Evolutionary conservation across 2,113 vertebrate genomes (phyloP), one percentile per base, ranked within the genome.

Genomic region (Jacana jacana): DNA sequence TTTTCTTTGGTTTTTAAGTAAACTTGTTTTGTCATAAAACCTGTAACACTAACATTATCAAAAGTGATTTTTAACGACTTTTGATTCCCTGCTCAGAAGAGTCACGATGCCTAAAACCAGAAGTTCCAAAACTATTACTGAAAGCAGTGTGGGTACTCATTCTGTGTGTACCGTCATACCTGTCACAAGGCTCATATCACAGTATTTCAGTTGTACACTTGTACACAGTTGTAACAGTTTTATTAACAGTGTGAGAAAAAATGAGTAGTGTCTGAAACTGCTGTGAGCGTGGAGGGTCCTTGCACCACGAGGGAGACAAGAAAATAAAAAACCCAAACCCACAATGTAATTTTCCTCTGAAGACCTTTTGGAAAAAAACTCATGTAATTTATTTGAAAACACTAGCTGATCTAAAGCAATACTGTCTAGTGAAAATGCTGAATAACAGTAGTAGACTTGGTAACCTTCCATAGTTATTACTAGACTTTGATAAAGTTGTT

Each of bases 1-100:
- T 51, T 77, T 86, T 82, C 79, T 93, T 68, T 20, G 66, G 24
- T 35, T 86, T 92, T 86, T 49, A 69, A 86, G 78, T 72, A 91
- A 73, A 52, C n/a, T 44, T 58, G 17, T 42, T 84, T 69, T 64
- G 35, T 33, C 63, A 69, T 30, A 68, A 68, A 77, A 76, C 16
- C 87, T 16, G 8, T 19, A 94, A 63, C 13, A 78, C 8, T 18
- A 83, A n/a, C 81, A 79, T 65, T 65, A 66, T 40, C 49, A 57
- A 39, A 89, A 81, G 60, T 9, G 33, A 86, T 64, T 68, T 44
- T 70, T 82, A 81, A 63, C 4, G 1, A 81, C 60, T 92, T 83
- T 24, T 14, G 1, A 31, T n/a, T 81, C 42, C 49, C 39, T 60
- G 57, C 65, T 86, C 64, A 37, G 30, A 33, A 65, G 39, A 10